phyloP scores from a whole-genome alignment of 2,888 invertebrate species.

The Cantharis flavilabris region DNA sequence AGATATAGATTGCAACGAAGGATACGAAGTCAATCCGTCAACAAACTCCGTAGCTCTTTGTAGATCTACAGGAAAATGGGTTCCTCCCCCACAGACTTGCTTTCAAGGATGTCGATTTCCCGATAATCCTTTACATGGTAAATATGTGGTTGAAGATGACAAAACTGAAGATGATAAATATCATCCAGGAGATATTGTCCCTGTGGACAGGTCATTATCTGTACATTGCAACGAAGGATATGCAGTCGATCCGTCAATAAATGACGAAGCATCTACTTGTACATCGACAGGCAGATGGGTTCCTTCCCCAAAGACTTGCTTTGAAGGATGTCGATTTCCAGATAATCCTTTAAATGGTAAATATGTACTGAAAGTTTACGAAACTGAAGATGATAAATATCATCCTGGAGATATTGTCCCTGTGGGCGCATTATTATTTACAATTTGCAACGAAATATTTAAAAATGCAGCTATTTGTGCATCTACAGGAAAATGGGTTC shows the following conservation, averaged over 20 bases:
- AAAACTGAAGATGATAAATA: neutral
- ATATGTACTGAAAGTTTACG: neutral
- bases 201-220: neutral
- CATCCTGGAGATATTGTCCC: too few species aligned
- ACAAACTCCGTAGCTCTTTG: too few species aligned
- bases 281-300: neutral
- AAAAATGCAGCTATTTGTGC: too few species aligned
- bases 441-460: too few species aligned
- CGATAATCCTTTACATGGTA: slow-evolving; percentile 37
- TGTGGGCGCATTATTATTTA: too few species aligned
- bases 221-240: neutral
- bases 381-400: too few species aligned
- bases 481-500: neutral
- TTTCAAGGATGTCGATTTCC: slow-evolving; percentile 34
- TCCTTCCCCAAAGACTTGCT: neutral
- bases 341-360: slow-evolving; percentile 36
- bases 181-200: neutral
- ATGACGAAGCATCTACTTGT: neutral
- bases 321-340: slow-evolving; percentile 32
- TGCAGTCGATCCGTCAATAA: neutral
- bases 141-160: neutral
- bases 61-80: too few species aligned
- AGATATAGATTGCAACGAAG: too few species aligned
- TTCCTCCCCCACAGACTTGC: too few species aligned
- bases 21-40: too few species aligned